Evolutionary conservation across 2,797 vertebrate species (phyloP).

Genomic region (Brachyrhaphis roseni): DNA sequence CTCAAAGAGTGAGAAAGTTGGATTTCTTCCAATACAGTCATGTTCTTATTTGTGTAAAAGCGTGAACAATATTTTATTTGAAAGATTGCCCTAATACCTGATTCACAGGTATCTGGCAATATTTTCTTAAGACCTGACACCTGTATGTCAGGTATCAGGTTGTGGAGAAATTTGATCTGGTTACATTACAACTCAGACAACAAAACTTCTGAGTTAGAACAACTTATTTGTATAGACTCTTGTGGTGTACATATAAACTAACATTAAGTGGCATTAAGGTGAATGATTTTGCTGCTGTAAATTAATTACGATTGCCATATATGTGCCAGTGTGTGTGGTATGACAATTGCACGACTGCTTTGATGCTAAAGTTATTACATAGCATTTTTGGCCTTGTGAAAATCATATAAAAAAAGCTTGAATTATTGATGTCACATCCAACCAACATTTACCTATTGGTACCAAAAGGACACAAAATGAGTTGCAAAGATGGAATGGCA

Average conservation of each 20-base stretch:
- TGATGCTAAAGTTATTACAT: neutral
- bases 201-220: neutral
- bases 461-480: neutral
- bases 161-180: neutral
- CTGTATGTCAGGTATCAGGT: neutral
- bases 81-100: neutral
- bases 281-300: neutral
- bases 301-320: neutral
- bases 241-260: neutral
- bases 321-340: neutral
- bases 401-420: neutral
- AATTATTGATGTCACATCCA: neutral
- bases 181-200: neutral
- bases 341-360: neutral
- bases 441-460: neutral
- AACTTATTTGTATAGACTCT: neutral
- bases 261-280: neutral
- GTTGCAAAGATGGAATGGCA: neutral
- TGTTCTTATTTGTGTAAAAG: neutral
- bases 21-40: constrained; percentile 3
- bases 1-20: constrained; percentile 16
- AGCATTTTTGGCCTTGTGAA: neutral
- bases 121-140: neutral
- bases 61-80: neutral
- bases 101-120: neutral